Evolutionary conservation across 2,113 vertebrate species (phyloP).

Genomic region (Eudyptes chrysolophus): DNA sequence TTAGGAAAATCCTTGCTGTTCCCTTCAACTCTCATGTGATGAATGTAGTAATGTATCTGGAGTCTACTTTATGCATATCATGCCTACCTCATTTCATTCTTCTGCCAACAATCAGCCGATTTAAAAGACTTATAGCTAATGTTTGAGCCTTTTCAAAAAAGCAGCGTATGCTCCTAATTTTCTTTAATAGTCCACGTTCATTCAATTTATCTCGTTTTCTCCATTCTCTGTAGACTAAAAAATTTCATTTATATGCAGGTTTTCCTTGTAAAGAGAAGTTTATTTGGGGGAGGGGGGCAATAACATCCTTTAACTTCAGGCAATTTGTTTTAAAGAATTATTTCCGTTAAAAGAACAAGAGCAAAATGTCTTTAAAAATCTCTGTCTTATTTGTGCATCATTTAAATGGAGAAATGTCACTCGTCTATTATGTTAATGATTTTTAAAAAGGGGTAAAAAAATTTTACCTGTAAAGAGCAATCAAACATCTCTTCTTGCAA

Average conservation of each 20-base stretch:
- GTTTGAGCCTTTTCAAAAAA: conserved; percentile 19
- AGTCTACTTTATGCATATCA: neutral
- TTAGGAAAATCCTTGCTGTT: neutral
- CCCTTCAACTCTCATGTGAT: neutral
- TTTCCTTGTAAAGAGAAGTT: neutral
- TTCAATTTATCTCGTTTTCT: conserved; percentile 35
- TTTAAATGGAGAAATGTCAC: conserved; percentile 46
- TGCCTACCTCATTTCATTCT: neutral
- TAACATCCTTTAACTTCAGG: conserved; percentile 10
- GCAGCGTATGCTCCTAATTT: conserved; percentile 41
- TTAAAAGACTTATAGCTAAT: conserved; percentile 39
- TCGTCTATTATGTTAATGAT: conserved; percentile 47
- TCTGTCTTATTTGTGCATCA: conserved; percentile 1
- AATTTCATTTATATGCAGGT: conserved; percentile 36
- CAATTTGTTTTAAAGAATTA: conserved; percentile 37
- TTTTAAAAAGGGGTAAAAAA: neutral
- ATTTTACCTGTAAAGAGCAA: conserved; percentile 29
- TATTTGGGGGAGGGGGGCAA: neutral
- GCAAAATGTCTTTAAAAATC: neutral
- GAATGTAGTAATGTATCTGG: neutral
- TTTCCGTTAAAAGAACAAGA: conserved; percentile 10
- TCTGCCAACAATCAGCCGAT: neutral
- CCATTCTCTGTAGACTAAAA: conserved; percentile 7
- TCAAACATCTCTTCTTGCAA: conserved; percentile 36
- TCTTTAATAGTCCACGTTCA: conserved; percentile 46